Base-by-base conservation (phyloP, 2,888 invertebrate species). In the Ormyrus pomaceus region DNA sequence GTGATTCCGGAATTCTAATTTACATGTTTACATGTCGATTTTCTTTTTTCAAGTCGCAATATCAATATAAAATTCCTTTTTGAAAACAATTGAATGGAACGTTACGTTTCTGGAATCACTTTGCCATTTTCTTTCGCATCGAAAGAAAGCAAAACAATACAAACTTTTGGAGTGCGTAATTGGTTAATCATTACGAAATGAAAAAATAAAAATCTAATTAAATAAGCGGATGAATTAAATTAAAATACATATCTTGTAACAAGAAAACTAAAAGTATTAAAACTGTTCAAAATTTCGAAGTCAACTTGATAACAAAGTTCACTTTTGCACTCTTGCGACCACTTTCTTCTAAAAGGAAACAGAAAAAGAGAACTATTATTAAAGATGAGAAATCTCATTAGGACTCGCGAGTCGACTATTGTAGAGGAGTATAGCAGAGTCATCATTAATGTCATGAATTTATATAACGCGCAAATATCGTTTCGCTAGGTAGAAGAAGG, bases 111-210 rank as follows among this genome's bases (percentile, higher is more conserved):
- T 64, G 46, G 72, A 81, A 81, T 78, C 74, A 77, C 75, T 78
- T 77, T 58, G 34, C 51, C 62, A 68, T 73, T 76, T 82, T 82
- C 79, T 81, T 82, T 81, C 77, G 81, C 73, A 82, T 82, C 77
- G 82, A 82, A 82, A 79, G 81, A 81, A 81, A 82, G 66, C 59
- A 74, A 73, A 73, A 77, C 6, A 75, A 59, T 74, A 62, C 46
- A 1, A 79, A 74, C 65, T 71, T 83, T 65, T 77, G 69, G 78
- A 74, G 79, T 82, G 82, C 77, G 62, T 80, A 77, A 77, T 78
- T 84, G 82, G 83, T 84, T 83, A 80, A 82, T 82, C 80, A 82
- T 82, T 75, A 77, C 73, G 75, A 77, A 34, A 34, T 34, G 72
- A 81, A 69, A 51, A 80, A 70, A 58, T 6, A 50, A 50, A 71